A percentile compares a stretch with the other conserved stretches of the same genome.
phyloP scores from a whole-genome alignment of 2,113 vertebrate genomes.

The Triplophysa tibetana region DNA sequence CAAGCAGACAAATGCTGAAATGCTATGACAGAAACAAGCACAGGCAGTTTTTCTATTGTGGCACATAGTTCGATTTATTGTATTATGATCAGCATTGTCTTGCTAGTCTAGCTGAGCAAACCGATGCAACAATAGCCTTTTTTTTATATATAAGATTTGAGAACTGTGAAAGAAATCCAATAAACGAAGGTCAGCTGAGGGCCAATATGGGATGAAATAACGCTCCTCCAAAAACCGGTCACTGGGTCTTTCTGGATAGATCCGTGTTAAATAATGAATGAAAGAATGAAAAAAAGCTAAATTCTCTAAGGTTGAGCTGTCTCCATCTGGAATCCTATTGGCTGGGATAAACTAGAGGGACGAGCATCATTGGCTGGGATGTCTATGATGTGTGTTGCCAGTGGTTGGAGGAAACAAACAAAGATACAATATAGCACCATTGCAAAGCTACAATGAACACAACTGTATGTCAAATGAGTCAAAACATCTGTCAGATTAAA shows the following conservation, averaged over 20 bases:
- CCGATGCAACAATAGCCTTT: not conserved
- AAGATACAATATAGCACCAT: not conserved
- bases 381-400: constrained; percentile 10
- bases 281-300: constrained; percentile 24
- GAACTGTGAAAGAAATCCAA: not conserved
- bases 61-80: not conserved
- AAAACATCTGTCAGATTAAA: not conserved
- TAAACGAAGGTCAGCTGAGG: constrained; percentile 5
- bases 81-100: too few relatives aligned
- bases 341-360: not conserved
- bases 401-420: constrained; percentile 12
- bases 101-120: not conserved
- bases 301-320: not conserved
- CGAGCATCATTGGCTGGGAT: constrained; percentile 6
- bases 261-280: constrained; percentile 37
- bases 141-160: not conserved
- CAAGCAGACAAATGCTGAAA: not conserved
- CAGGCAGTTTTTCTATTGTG: not conserved
- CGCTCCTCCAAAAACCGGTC: constrained; percentile 18
- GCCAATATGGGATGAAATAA: not conserved
- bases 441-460: not conserved
- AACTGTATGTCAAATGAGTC: not conserved
- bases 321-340: constrained; percentile 9
- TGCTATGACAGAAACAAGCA: not conserved
- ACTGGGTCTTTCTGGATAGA: constrained; percentile 25